phyloP scores from a whole-genome alignment of 2,888 invertebrate genomes.

The Nyleta sp. region DNA sequence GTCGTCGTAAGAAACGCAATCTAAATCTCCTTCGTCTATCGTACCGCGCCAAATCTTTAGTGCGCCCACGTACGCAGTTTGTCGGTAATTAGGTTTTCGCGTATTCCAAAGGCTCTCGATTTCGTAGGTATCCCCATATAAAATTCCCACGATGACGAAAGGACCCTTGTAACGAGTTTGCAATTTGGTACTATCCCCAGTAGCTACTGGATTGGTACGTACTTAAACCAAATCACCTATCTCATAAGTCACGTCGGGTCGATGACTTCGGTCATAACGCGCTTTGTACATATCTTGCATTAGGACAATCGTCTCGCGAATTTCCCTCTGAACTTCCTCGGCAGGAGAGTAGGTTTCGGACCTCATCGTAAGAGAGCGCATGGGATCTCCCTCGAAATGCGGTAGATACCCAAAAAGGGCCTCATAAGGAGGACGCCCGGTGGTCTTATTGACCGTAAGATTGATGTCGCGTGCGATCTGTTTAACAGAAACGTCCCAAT shows the following conservation, averaged over 20 bases:
- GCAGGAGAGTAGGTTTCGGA: constrained; percentile 17
- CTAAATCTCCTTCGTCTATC: background rate
- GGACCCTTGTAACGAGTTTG: constrained; percentile 24
- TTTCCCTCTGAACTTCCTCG: constrained; percentile 12
- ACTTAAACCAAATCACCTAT: constrained; percentile 40
- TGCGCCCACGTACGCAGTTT: background rate
- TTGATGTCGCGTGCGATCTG: background rate
- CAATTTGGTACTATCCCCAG: constrained; percentile 28
- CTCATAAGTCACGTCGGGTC: constrained; percentile 6
- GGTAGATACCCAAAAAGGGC: constrained; percentile 12
- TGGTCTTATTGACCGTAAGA: background rate
- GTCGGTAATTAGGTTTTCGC: background rate
- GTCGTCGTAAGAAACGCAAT: background rate
- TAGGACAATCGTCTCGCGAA: constrained; percentile 19
- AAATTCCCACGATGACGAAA: constrained; percentile 6
- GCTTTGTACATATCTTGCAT: constrained; percentile 29
- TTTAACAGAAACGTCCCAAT: constrained; percentile 8
- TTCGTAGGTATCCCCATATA: constrained; percentile 1
- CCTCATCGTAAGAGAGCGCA: background rate
- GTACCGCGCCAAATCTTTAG: background rate
- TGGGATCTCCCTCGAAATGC: background rate
- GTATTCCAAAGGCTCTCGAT: background rate
- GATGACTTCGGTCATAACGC: constrained; percentile 14
- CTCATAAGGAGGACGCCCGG: constrained; percentile 55
- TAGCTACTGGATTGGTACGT: constrained; percentile 6